These are phyloP conservation scores for Cotesia congregata DNA, from an alignment of 2,888 invertebrate species.

Conservation along the genomic window DNA sequence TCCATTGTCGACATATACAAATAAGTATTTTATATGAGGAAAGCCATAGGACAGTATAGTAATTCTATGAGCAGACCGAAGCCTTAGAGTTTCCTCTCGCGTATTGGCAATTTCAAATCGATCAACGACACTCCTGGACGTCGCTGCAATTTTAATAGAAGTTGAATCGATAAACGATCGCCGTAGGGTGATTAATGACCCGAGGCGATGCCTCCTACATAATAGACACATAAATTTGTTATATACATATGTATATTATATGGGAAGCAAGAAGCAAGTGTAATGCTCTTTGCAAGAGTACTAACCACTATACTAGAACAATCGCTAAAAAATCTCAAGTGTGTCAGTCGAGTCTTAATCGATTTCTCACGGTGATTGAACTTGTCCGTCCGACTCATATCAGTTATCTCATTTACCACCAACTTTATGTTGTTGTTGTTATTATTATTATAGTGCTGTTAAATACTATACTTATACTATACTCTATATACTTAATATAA, in stretches of 20 bases:
- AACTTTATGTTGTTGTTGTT: neutral
- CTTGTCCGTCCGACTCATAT: conserved; percentile 22
- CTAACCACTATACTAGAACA: neutral
- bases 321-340: conserved; percentile 1
- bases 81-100: conserved; percentile 3
- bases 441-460: no score
- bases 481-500: neutral
- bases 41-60: neutral
- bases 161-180: conserved; percentile 9
- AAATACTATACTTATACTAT: no score
- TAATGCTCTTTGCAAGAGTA: neutral
- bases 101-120: conserved; percentile 21
- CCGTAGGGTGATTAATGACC: conserved; percentile 14
- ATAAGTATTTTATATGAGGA: neutral
- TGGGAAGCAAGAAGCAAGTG: neutral
- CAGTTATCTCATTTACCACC: conserved; percentile 6
- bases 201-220: neutral
- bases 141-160: conserved; percentile 18
- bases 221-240: neutral
- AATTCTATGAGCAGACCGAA: neutral
- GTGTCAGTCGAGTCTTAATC: conserved; percentile 25
- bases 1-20: no score
- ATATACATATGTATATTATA: conserved; percentile 4
- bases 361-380: conserved; percentile 33
- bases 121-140: conserved; percentile 20